A percentile compares a stretch with the other conserved stretches of the same genome.
Evolutionary conservation across 2,888 invertebrate species (phyloP).

Genomic region (Ophion costatus): DNA sequence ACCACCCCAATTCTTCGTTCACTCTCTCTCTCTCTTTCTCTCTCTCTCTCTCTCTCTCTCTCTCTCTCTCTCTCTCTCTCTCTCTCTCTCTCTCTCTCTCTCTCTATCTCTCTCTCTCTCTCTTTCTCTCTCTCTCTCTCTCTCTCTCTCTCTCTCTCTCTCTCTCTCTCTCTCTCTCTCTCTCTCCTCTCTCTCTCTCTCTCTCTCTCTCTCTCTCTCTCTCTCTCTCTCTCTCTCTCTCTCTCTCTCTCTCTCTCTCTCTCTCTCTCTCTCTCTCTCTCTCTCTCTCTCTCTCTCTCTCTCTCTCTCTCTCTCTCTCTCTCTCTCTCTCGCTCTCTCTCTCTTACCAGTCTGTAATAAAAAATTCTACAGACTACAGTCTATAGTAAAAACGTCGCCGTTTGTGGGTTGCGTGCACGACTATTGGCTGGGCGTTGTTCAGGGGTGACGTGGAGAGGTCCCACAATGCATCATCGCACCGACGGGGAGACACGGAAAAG

Average conservation of each 20-base stretch:
- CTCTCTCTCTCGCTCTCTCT: conserved; percentile 1
- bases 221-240: conserved; percentile 10
- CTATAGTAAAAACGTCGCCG: conserved; percentile 80
- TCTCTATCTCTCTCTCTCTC: conserved; percentile 17
- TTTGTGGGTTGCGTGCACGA: conserved; percentile 69
- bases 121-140: conserved; percentile 38
- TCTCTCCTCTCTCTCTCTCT: conserved; percentile 9
- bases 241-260: conserved; percentile 9
- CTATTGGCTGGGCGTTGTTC: conserved; percentile 77
- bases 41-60: conserved; percentile 42
- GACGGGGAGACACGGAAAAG: conserved; percentile 30
- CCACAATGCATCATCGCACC: conserved; percentile 76
- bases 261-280: conserved; percentile 10
- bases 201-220: conserved; percentile 40
- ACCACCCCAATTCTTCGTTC: conserved; percentile 56
- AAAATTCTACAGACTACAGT: no score
- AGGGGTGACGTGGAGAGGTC: conserved; percentile 69
- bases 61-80: conserved; percentile 8
- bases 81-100: neutral
- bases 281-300: conserved; percentile 41
- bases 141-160: conserved; percentile 11
- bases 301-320: conserved; percentile 10
- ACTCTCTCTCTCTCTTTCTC: conserved; percentile 23
- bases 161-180: conserved; percentile 6
- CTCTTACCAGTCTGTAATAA: conserved; percentile 76